Evolutionary conservation across 1,140 invertebrate genomes (phyloP).

Genomic region (Polypedilum vanderplanki): DNA sequence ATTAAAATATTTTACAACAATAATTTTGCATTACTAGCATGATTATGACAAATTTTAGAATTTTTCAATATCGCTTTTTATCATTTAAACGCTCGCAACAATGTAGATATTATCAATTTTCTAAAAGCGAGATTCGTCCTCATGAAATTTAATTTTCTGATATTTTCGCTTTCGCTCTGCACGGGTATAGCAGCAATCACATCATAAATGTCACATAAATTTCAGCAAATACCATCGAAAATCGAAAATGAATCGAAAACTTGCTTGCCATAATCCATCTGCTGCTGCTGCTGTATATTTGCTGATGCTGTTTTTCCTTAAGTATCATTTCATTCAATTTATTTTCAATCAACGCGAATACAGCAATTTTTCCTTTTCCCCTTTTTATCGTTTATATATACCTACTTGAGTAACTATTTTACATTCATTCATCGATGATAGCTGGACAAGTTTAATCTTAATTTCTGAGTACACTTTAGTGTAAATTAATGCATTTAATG

Average conservation of each 20-base stretch:
- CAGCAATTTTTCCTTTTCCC: background rate
- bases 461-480: no score
- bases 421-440: no score
- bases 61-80: no score
- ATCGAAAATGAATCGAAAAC: background rate
- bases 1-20: no score
- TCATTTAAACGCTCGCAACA: no score
- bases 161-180: background rate
- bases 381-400: background rate
- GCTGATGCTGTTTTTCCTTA: background rate
- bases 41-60: no score
- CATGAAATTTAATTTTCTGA: constrained; percentile 24
- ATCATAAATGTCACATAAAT: constrained; percentile 8
- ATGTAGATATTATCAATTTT: background rate
- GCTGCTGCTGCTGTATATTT: background rate
- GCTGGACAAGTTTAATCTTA: no score
- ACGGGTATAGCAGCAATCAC: background rate
- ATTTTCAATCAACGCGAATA: constrained; percentile 17
- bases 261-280: constrained; percentile 1
- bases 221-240: background rate
- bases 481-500: background rate
- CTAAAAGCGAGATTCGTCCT: background rate
- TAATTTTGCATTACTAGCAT: no score
- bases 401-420: background rate
- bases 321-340: constrained; percentile 26